Percentiles rank a stretch among this genome's conserved stretches.
These are phyloP conservation scores for Augochlora pura DNA, from an alignment of 1,140 invertebrate genomes.

Conservation along the genomic window DNA sequence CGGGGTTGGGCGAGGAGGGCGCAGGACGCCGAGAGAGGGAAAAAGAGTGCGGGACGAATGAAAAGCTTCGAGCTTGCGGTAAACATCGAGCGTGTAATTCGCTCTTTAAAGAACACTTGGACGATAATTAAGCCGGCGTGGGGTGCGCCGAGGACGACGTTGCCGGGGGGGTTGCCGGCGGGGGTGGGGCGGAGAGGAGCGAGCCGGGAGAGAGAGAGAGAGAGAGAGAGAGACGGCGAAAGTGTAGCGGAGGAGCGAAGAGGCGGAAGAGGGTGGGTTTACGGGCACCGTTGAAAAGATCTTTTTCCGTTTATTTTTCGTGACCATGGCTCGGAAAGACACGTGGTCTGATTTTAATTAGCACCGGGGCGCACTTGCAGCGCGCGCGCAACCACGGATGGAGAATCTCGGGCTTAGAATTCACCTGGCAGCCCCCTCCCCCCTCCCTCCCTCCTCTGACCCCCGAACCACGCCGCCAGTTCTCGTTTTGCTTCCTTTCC, in stretches of 20 bases:
- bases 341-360: constrained; percentile 72
- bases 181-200: constrained; percentile 9
- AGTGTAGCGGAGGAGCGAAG: background rate
- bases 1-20: background rate
- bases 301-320: constrained; percentile 73
- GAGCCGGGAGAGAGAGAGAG: constrained; percentile 16
- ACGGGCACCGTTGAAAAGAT: constrained; percentile 69
- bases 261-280: constrained; percentile 18
- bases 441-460: background rate
- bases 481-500: constrained; percentile 13
- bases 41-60: constrained; percentile 53
- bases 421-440: constrained; percentile 48
- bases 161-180: no score
- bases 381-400: constrained; percentile 46
- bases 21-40: background rate
- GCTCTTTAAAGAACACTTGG: constrained; percentile 80
- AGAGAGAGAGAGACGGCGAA: constrained; percentile 17
- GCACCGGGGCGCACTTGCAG: constrained; percentile 57
- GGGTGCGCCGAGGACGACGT: constrained; percentile 8
- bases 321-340: constrained; percentile 70
- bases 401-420: constrained; percentile 68
- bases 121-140: constrained; percentile 75
- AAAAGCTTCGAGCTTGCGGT: constrained; percentile 73
- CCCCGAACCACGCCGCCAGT: background rate
- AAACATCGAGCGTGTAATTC: constrained; percentile 80